Evolutionary conservation across 2,113 vertebrate genomes (phyloP), one percentile per base, ranked within the genome.

Genomic region (Myodes glareolus): DNA sequence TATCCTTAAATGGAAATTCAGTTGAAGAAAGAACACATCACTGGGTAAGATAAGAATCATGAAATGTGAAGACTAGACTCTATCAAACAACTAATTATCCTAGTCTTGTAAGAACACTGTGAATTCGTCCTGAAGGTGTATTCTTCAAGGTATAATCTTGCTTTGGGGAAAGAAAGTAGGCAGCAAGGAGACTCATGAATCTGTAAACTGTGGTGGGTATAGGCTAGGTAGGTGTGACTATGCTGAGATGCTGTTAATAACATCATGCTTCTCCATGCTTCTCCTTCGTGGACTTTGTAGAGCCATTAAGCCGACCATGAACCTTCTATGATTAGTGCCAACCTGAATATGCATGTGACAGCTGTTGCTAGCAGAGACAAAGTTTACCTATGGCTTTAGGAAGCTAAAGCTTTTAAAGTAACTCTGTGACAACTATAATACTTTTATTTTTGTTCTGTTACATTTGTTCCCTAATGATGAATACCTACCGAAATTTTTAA

Each of bases 201-300:
- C 33, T 7, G 3, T 52, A 61, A 45, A n/a, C 39, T 36, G 33
- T 70, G 7, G 3, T 19, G 55, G n/a, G 42, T 19, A 65, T 75
- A 58, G 50, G 21, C 2, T 29, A 29, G n/a, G 63, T 9, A 21
- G 12, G 16, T 52, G 27, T 21, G 7, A 47, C 29, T 29, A 6
- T 16, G 14, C 14, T 88, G 17, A 88, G 67, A 45, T 63, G 67
- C 39, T 58, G 87, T 45, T 58, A 23, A 1, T 10, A 13, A 0
- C 6, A 16, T 10, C 3, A 8, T 21, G 19, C 3, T 1, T 33
- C 16, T 33, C 9, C 3, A 8, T 21, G 19, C 3, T 1, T 33
- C 16, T 33, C 6, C 27, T 7, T 12, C 4, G 6, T 3, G 1
- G 16, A 4, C 25, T 10, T 11, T 29, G 68, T 42, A 45, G 1